phyloP scores from a whole-genome alignment of 2,888 invertebrate species.

The Psococerastis gibbosa region DNA sequence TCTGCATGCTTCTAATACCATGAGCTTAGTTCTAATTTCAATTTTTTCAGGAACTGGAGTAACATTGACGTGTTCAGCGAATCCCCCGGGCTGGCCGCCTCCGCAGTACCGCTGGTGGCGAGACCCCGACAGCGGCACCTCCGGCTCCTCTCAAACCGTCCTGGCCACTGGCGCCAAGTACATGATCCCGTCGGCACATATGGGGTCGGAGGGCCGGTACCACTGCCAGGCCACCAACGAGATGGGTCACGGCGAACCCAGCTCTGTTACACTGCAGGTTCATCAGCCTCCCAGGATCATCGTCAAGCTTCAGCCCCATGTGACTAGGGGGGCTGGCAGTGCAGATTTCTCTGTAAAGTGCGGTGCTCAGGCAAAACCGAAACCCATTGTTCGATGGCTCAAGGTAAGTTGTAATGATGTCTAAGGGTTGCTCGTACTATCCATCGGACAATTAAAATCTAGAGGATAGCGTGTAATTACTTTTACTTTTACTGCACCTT shows the following conservation, averaged over 20 bases:
- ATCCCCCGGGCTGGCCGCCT: conserved; percentile 83
- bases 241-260: conserved; percentile 67
- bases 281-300: conserved; percentile 76
- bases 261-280: conserved; percentile 66
- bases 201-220: conserved; percentile 73
- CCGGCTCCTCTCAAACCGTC: conserved; percentile 29
- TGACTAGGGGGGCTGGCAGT: conserved; percentile 60
- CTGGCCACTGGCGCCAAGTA: conserved; percentile 63
- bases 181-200: conserved; percentile 66
- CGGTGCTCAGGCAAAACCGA: conserved; percentile 74
- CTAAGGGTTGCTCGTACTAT: too few species aligned
- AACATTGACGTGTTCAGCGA: conserved; percentile 67
- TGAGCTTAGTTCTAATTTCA: too few species aligned
- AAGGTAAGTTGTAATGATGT: too few species aligned
- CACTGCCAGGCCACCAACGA: conserved; percentile 82
- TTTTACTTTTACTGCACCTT: too few species aligned
- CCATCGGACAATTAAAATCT: too few species aligned
- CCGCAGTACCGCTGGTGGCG: conserved; percentile 82
- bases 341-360: conserved; percentile 62
- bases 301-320: conserved; percentile 61
- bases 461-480: too few species aligned
- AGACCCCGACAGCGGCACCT: conserved; percentile 35
- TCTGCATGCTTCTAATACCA: too few species aligned
- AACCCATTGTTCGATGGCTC: conserved; percentile 65
- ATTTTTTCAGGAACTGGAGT: conserved; percentile 35